These are phyloP conservation scores for Erythrolamprus reginae DNA, from an alignment of 2,113 vertebrate genomes.

Conservation along the genomic window DNA sequence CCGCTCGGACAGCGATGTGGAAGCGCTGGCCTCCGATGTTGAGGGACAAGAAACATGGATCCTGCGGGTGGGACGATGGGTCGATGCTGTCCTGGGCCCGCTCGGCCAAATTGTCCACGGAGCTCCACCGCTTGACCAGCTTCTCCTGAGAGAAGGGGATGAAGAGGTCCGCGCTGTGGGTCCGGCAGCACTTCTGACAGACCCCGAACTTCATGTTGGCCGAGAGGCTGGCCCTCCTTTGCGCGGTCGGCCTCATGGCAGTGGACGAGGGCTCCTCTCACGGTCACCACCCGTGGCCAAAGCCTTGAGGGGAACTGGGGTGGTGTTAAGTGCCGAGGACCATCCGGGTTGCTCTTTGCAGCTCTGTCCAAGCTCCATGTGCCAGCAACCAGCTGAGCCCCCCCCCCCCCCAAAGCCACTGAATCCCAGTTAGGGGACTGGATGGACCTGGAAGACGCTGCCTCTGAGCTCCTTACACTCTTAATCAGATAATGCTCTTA, in stretches of 20 bases:
- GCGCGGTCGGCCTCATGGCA: conserved; percentile 52
- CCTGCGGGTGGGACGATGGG: conserved; percentile 20
- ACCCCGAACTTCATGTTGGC: conserved; percentile 71
- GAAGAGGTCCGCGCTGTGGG: conserved; percentile 56
- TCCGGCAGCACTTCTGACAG: conserved; percentile 11
- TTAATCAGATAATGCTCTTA: conserved; percentile 60
- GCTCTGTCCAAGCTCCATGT: rapidly evolving
- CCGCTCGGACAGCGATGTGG: conserved; percentile 69
- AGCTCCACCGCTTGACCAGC: conserved; percentile 80
- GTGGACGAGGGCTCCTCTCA: rapidly evolving
- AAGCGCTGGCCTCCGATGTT: conserved; percentile 83
- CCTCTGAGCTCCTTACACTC: conserved; percentile 45
- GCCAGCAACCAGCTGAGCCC: conserved; percentile 27
- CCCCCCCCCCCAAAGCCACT: conserved; percentile 47
- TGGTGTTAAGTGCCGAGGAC: rapidly evolving
- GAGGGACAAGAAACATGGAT: conserved; percentile 73
- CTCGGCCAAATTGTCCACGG: conserved; percentile 71
- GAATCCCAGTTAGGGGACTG: conserved; percentile 23
- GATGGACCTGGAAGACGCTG: conserved; percentile 6
- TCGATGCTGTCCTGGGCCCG: neutral
- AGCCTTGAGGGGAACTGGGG: neutral
- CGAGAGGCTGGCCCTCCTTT: conserved; percentile 73
- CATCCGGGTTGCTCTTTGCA: rapidly evolving
- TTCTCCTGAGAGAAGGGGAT: conserved; percentile 79
- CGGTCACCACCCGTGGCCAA: rapidly evolving